phyloP scores from a whole-genome alignment of 2,113 vertebrate species.

The Sphaerodactylus townsendi region DNA sequence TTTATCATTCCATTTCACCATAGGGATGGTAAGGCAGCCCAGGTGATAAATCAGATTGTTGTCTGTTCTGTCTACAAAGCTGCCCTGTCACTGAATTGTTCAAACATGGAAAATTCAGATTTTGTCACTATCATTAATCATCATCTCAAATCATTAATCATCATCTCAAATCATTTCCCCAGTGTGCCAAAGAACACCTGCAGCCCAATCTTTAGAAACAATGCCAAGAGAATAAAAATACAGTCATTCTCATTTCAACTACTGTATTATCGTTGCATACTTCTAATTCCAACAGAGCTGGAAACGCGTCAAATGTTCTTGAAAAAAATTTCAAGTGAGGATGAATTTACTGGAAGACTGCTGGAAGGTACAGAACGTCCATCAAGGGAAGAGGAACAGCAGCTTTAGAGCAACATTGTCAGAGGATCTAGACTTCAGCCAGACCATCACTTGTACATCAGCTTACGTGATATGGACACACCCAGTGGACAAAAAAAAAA shows the following conservation, averaged over 20 bases:
- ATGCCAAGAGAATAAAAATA: neutral
- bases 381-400: too few relatives aligned
- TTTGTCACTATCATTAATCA: constrained; percentile 55
- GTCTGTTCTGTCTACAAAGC: constrained; percentile 54
- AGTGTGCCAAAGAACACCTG: constrained; percentile 59
- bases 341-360: too few relatives aligned
- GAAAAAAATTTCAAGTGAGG: too few relatives aligned
- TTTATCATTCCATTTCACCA: constrained; percentile 54
- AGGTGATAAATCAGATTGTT: constrained; percentile 57
- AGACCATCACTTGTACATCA: too few relatives aligned
- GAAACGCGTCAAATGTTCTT: neutral
- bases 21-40: constrained; percentile 38
- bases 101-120: constrained; percentile 60
- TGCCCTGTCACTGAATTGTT: constrained; percentile 60
- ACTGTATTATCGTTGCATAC: neutral
- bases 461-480: too few relatives aligned
- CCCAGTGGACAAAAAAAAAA: too few relatives aligned
- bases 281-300: neutral
- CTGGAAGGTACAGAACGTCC: too few relatives aligned
- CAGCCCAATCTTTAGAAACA: constrained; percentile 55
- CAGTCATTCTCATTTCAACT: neutral
- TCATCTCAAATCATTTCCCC: constrained; percentile 62
- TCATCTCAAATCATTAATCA: constrained; percentile 44
- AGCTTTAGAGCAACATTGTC: too few relatives aligned
- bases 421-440: too few relatives aligned